Percentiles rank a stretch among this genome's conserved stretches.
These are phyloP conservation scores for Lithobates pipiens DNA, from an alignment of 2,797 vertebrate genomes.

Conservation along the genomic window DNA sequence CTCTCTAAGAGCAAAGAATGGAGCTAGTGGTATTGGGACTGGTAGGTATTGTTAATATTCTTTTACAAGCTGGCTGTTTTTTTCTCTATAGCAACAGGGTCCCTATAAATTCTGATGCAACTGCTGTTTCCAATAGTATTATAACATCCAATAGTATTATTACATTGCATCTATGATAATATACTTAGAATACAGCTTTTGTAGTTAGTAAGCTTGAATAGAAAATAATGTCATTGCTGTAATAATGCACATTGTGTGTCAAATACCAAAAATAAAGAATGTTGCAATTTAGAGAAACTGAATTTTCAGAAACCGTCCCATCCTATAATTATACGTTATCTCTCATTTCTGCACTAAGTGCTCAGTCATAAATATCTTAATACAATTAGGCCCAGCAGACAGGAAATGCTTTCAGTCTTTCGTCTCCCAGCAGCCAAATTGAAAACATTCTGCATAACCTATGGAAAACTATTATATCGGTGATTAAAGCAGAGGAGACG, in stretches of 20 bases:
- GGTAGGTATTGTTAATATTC: no score
- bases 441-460: conserved; percentile 48
- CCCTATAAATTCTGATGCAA: no score
- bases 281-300: background rate
- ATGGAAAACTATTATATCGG: conserved; percentile 45
- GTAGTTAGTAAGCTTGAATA: background rate
- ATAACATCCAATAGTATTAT: background rate
- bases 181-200: background rate
- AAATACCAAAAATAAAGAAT: background rate
- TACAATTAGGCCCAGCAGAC: conserved; percentile 44
- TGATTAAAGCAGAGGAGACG: conserved; percentile 47
- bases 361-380: conserved; percentile 54
- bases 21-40: no score
- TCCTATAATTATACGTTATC: conserved; percentile 50
- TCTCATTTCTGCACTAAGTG: conserved; percentile 34
- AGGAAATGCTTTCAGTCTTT: conserved; percentile 43
- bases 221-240: background rate
- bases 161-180: background rate
- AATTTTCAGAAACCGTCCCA: conserved; percentile 39
- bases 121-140: no score
- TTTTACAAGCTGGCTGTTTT: no score
- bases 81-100: no score
- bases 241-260: background rate
- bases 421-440: conserved; percentile 44
- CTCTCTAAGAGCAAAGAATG: no score